These are phyloP conservation scores for Erythrolamprus reginae DNA, from an alignment of 2,113 vertebrate genomes.

Conservation along the genomic window DNA sequence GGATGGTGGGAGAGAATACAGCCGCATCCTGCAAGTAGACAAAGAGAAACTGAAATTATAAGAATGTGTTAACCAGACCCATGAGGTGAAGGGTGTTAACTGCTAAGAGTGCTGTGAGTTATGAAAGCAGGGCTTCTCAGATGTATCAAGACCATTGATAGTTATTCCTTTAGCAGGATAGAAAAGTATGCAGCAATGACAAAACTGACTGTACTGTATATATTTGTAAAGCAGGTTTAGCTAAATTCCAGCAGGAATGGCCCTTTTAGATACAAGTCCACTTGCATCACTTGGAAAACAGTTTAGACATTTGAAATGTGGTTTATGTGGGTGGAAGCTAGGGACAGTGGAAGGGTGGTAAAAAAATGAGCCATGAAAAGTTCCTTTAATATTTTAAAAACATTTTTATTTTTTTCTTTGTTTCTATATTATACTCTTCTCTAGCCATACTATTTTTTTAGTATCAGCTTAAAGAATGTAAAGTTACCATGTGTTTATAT, in stretches of 20 bases:
- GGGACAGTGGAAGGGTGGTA: not conserved
- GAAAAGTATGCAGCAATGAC: not conserved
- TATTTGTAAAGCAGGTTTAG: not conserved
- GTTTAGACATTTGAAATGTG: not conserved
- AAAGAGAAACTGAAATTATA: not conserved
- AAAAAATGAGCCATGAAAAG: not conserved
- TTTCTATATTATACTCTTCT: not conserved
- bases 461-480: not conserved
- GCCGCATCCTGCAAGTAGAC: not conserved
- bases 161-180: not conserved
- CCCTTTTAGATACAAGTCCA: not conserved
- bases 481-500: not conserved
- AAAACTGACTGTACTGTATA: not conserved
- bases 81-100: not conserved
- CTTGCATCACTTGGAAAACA: not conserved
- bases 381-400: not conserved
- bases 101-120: not conserved
- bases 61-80: not conserved
- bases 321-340: not conserved
- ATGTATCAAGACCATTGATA: not conserved
- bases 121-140: not conserved
- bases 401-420: not conserved
- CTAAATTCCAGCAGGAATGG: not conserved
- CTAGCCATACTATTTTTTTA: not conserved
- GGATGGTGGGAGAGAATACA: not conserved